phyloP scores from a whole-genome alignment of 1,140 invertebrate species.

The Leptoteleia sp. region DNA sequence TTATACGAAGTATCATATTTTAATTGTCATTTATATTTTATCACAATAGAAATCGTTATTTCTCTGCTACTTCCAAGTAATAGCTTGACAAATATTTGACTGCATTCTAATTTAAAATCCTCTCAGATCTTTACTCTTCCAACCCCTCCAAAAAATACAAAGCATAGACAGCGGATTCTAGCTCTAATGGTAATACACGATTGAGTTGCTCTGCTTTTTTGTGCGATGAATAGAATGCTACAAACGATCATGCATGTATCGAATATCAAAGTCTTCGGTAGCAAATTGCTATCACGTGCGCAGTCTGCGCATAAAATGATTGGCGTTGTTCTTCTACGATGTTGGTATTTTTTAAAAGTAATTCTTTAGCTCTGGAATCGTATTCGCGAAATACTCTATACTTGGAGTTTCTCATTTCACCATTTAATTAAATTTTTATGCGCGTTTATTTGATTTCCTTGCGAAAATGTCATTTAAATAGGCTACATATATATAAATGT shows the following conservation, averaged over 20 bases:
- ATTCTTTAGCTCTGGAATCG: too few relatives aligned
- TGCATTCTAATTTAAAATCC: too few relatives aligned
- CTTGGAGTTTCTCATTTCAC: not conserved
- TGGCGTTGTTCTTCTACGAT: slow-evolving; percentile 37
- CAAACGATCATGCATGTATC: slow-evolving; percentile 53
- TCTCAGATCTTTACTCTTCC: too few relatives aligned
- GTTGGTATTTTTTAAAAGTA: slow-evolving; percentile 37
- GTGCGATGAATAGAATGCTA: slow-evolving; percentile 49
- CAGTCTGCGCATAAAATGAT: slow-evolving; percentile 26
- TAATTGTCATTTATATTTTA: too few relatives aligned
- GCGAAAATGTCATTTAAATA: too few relatives aligned
- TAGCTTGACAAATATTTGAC: too few relatives aligned
- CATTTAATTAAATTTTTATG: not conserved
- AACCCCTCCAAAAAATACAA: too few relatives aligned
- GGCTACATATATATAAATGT: too few relatives aligned
- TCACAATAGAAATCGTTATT: too few relatives aligned
- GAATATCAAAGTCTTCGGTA: slow-evolving; percentile 48
- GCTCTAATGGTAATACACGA: slow-evolving; percentile 34
- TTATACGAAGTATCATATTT: too few relatives aligned
- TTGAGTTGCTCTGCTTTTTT: slow-evolving; percentile 29
- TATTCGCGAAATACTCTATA: not conserved
- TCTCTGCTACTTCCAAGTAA: too few relatives aligned
- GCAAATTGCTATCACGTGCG: slow-evolving; percentile 52
- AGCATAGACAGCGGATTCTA: slow-evolving; percentile 16
- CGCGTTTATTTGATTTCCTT: too few relatives aligned